These are phyloP conservation scores for Monochamus alternatus DNA, from an alignment of 2,888 invertebrate species.

Conservation along the genomic window DNA sequence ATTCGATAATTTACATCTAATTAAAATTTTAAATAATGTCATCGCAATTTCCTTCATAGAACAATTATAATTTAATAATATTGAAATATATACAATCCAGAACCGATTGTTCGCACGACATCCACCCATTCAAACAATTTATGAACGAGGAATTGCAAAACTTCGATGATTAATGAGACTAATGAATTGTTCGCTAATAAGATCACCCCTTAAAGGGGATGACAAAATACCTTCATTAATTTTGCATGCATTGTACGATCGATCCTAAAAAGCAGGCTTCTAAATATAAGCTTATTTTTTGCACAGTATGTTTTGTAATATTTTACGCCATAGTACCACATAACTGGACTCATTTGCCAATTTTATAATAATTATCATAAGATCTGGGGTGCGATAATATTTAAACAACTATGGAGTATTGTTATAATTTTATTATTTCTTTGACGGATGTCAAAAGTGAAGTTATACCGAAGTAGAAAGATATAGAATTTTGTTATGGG, in stretches of 20 bases:
- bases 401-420: too few species aligned
- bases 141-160: slow-evolving; percentile 52
- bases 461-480: too few species aligned
- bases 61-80: background rate
- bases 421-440: too few species aligned
- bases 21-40: too few species aligned
- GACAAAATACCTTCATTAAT: slow-evolving; percentile 54
- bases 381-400: too few species aligned
- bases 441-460: too few species aligned
- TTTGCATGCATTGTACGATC: slow-evolving; percentile 38
- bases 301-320: background rate
- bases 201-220: slow-evolving; percentile 55
- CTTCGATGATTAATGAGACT: slow-evolving; percentile 56
- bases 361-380: too few species aligned
- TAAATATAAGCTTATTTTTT: background rate
- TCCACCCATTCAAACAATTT: slow-evolving; percentile 48
- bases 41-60: too few species aligned
- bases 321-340: background rate
- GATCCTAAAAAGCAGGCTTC: background rate
- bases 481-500: too few species aligned
- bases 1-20: too few species aligned
- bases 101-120: slow-evolving; percentile 38
- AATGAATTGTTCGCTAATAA: slow-evolving; percentile 58
- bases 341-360: too few species aligned
- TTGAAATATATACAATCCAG: slow-evolving; percentile 4